A percentile compares a stretch with the other conserved stretches of the same genome.
Evolutionary conservation across 2,888 invertebrate species (phyloP).

Genomic region (Agrenia bidenticulata): DNA sequence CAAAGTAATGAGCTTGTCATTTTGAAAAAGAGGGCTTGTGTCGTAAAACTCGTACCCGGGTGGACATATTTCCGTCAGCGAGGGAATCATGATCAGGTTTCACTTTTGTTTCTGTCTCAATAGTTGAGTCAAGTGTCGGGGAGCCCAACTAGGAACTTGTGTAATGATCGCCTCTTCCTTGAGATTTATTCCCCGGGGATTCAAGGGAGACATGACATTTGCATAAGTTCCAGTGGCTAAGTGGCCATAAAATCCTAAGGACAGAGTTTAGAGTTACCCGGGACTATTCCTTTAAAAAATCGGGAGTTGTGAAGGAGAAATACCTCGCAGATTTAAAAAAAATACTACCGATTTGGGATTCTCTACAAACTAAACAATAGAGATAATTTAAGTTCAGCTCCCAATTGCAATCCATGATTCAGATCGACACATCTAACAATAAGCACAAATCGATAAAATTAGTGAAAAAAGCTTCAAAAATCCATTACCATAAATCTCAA

Average conservation of each 20-base stretch:
- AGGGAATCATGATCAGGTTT: neutral
- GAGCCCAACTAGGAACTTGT: neutral
- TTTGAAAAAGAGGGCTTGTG: slow-evolving; percentile 9
- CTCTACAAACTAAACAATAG: too few species aligned
- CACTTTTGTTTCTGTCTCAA: slow-evolving; percentile 2
- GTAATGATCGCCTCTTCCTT: neutral
- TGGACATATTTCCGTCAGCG: slow-evolving; percentile 7
- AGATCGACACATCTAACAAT: too few species aligned
- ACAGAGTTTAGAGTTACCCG: too few species aligned
- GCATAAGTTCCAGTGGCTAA: neutral
- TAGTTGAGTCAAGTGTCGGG: neutral
- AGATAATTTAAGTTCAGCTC: too few species aligned
- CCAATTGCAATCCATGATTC: too few species aligned
- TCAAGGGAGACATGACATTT: neutral
- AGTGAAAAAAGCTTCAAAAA: neutral
- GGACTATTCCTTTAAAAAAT: too few species aligned
- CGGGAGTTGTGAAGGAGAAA: too few species aligned
- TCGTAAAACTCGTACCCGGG: slow-evolving; percentile 15
- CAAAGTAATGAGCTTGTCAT: slow-evolving; percentile 22
- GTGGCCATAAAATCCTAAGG: too few species aligned
- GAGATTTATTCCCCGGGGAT: neutral
- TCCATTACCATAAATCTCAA: slow-evolving; percentile 8
- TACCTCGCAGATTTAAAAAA: too few species aligned
- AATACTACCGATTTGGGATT: too few species aligned
- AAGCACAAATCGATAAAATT: neutral